Conservation (phyloP, 2,888 invertebrate species). For the Tachystola acroxantha region DNA sequence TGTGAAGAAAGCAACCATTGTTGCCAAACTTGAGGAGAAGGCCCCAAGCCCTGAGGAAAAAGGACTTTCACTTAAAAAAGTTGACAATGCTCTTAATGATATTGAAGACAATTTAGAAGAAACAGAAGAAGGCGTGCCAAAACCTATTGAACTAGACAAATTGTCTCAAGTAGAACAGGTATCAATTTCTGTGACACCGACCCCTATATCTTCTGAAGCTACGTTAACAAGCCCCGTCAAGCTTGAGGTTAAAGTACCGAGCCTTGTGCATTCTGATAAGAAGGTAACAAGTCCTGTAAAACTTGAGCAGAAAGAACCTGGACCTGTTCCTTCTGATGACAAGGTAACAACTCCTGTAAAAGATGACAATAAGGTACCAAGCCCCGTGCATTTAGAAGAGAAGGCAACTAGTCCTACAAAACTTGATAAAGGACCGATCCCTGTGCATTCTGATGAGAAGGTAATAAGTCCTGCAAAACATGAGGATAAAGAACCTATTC, state of each 20-base stretch:
- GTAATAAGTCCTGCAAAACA: background rate
- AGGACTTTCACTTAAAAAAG: conserved; percentile 1
- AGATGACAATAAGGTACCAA: background rate
- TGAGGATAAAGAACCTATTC: background rate
- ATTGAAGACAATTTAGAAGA: too few relatives aligned
- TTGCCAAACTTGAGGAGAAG: background rate
- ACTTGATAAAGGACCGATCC: background rate
- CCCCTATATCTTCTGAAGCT: too few relatives aligned
- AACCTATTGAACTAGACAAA: background rate
- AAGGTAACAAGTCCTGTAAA: background rate
- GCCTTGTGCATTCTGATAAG: conserved; percentile 2
- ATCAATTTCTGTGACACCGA: too few relatives aligned
- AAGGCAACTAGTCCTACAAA: background rate
- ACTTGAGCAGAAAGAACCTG: conserved; percentile 7
- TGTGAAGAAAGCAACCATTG: background rate
- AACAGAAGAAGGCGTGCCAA: conserved; percentile 8
- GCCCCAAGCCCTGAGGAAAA: conserved; percentile 6
- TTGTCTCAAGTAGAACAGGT: background rate
- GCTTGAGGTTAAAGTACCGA: conserved; percentile 11
- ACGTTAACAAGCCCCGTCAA: conserved; percentile 13
- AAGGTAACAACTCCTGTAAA: conserved; percentile 4
- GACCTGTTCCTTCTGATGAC: background rate
- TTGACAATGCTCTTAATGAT: too few relatives aligned
- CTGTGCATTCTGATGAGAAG: background rate
- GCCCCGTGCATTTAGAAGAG: background rate